These are phyloP conservation scores for Lissonota sp. DNA, from an alignment of 2,888 invertebrate genomes.

Conservation along the genomic window DNA sequence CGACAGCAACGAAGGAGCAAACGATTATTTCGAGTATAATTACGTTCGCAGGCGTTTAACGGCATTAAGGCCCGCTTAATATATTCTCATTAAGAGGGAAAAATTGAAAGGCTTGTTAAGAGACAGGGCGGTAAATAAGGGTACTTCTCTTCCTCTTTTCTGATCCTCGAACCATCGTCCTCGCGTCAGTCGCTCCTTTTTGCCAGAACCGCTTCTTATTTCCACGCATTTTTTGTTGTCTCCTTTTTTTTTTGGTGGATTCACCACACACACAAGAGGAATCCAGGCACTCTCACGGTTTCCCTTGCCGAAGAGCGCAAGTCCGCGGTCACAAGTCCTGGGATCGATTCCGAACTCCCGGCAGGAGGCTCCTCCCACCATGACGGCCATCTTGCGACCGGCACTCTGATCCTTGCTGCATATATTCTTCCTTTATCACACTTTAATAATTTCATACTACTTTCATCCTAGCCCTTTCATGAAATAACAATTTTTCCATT, in stretches of 20 bases:
- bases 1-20: too few species aligned
- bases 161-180: conserved; percentile 59
- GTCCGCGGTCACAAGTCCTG: conserved; percentile 78
- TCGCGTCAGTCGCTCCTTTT: conserved; percentile 59
- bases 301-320: conserved; percentile 75
- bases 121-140: conserved; percentile 73
- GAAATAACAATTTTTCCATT: not conserved
- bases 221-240: conserved; percentile 68
- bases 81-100: conserved; percentile 73
- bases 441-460: conserved; percentile 76
- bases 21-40: conserved; percentile 75
- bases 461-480: conserved; percentile 12
- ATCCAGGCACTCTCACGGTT: conserved; percentile 65
- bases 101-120: conserved; percentile 73
- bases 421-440: conserved; percentile 80
- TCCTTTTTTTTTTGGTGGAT: too few species aligned
- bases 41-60: conserved; percentile 71
- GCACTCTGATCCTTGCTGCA: conserved; percentile 76
- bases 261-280: conserved; percentile 58
- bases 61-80: conserved; percentile 68
- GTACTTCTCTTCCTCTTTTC: conserved; percentile 65
- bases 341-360: conserved; percentile 82
- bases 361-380: conserved; percentile 83
- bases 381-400: conserved; percentile 83
- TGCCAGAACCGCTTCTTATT: conserved; percentile 57